A percentile compares a stretch with the other conserved stretches of the same genome.
Conservation (phyloP, 2,797 vertebrate species). For the Rhynchotus rufescens region DNA sequence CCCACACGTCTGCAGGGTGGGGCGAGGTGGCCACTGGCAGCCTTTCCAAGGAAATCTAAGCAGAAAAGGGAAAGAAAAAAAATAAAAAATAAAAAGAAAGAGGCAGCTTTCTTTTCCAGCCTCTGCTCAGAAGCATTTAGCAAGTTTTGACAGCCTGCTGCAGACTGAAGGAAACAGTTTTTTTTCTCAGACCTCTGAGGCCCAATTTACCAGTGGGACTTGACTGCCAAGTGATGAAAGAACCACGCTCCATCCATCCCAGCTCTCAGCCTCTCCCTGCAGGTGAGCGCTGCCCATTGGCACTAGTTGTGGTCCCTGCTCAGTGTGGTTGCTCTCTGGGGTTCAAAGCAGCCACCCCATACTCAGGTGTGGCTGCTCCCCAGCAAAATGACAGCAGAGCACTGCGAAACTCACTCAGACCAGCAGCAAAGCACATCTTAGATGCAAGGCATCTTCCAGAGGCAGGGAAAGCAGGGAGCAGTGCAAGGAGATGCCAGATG, state of each 20-base stretch:
- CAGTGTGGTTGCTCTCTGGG: neutral
- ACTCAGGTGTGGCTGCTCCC: neutral
- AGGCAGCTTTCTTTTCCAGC: constrained; percentile 7
- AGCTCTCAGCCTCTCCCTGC: neutral
- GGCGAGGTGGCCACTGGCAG: constrained; percentile 49
- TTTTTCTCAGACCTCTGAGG: neutral
- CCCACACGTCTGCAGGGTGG: constrained; percentile 61
- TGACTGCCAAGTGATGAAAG: constrained; percentile 19
- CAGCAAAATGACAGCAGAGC: neutral
- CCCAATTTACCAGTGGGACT: constrained; percentile 31
- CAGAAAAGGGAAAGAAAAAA: rapidly evolving
- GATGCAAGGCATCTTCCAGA: neutral
- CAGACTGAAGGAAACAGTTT: neutral
- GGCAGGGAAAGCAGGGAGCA: neutral
- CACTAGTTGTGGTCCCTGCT: neutral
- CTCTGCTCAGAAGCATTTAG: neutral
- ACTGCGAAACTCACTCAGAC: neutral
- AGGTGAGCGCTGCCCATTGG: neutral
- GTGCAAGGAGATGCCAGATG: neutral
- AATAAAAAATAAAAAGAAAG: neutral
- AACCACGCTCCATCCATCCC: neutral
- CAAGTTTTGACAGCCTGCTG: neutral
- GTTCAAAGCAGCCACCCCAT: neutral
- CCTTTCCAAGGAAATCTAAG: neutral
- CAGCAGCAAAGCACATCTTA: rapidly evolving